phyloP scores from a whole-genome alignment of 2,797 vertebrate species.

The Hippocampus kuda region DNA sequence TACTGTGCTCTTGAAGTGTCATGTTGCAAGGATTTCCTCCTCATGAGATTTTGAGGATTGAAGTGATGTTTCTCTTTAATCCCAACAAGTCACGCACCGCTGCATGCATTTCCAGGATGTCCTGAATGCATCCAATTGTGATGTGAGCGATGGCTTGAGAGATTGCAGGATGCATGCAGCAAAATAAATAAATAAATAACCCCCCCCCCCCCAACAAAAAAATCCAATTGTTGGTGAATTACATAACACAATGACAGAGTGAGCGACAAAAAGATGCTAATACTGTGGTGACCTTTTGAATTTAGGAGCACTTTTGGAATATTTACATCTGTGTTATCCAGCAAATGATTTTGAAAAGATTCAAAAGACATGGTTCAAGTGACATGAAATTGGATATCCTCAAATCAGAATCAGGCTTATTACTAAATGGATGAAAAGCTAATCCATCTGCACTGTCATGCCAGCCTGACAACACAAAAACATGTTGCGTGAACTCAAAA shows the following conservation, averaged over 20 bases:
- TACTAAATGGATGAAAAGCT: not conserved
- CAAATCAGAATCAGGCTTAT: not conserved
- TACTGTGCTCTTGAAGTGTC: slow-evolving; percentile 1
- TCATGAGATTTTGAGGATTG: slow-evolving; percentile 16
- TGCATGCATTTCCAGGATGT: slow-evolving; percentile 11
- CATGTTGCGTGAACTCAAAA: too few relatives aligned
- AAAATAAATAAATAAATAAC: not conserved
- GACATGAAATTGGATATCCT: not conserved
- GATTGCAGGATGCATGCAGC: not conserved
- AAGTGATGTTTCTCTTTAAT: slow-evolving; percentile 21
- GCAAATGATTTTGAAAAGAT: not conserved
- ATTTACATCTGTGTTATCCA: not conserved
- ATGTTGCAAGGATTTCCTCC: slow-evolving; percentile 1
- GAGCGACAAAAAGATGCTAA: not conserved
- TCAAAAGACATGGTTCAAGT: not conserved
- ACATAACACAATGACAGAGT: not conserved
- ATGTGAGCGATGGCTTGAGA: not conserved
- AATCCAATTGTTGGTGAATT: not conserved
- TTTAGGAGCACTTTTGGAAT: not conserved
- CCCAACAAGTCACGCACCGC: slow-evolving; percentile 9
- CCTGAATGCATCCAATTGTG: not conserved
- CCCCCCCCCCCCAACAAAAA: too few relatives aligned
- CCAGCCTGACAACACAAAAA: too few relatives aligned
- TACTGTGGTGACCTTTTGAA: not conserved
- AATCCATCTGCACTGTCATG: too few relatives aligned